These are phyloP conservation scores for Tetranychus truncatus DNA, from an alignment of 2,888 invertebrate genomes.

Conservation along the genomic window DNA sequence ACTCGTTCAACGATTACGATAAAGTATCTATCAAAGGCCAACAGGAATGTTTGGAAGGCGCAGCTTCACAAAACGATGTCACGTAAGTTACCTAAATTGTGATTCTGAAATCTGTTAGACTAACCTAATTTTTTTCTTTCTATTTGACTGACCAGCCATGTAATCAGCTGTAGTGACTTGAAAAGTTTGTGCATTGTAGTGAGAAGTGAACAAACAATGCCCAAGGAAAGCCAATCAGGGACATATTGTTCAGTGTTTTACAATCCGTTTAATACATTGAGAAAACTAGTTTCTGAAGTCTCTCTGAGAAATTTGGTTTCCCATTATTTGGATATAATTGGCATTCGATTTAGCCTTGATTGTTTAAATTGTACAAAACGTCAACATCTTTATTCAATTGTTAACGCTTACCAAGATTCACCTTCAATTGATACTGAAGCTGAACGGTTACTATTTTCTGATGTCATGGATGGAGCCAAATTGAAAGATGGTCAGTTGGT, in stretches of 20 bases:
- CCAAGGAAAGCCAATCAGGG: background rate
- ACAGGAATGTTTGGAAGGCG: background rate
- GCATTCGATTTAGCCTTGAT: background rate
- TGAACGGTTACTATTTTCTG: background rate
- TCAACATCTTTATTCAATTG: background rate
- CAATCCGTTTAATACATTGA: background rate
- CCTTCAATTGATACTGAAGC: background rate
- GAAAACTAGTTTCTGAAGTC: too few relatives aligned
- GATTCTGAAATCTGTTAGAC: background rate
- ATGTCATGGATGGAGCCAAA: background rate
- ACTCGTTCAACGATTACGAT: background rate
- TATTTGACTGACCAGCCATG: background rate
- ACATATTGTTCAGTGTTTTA: background rate
- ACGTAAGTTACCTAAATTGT: background rate
- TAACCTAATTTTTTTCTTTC: background rate
- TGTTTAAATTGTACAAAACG: background rate
- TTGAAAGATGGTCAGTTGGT: background rate
- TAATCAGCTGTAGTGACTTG: background rate
- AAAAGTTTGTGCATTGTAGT: background rate
- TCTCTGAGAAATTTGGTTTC: too few relatives aligned
- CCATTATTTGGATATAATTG: background rate
- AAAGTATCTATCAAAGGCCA: background rate
- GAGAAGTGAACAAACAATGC: background rate
- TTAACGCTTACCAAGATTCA: background rate
- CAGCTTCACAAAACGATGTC: background rate